Evolutionary conservation across 1,140 invertebrate genomes (phyloP).

Genomic region (Zaprionus ornatus): DNA sequence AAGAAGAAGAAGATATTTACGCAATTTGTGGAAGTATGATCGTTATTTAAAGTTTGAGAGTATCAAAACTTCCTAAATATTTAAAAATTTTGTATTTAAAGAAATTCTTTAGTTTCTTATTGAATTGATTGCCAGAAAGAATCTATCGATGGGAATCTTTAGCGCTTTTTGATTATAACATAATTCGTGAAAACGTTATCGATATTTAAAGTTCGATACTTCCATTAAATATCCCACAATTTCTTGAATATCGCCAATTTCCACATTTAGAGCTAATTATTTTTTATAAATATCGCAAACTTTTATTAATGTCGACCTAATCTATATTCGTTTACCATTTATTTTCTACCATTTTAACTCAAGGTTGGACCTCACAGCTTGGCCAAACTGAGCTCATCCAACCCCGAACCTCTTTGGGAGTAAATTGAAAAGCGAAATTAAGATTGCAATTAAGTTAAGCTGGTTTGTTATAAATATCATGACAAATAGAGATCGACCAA

Average conservation of each 20-base stretch:
- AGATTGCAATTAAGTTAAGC: slow-evolving; percentile 5
- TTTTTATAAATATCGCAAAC: too few relatives aligned
- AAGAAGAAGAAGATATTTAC: too few relatives aligned
- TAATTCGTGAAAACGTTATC: too few relatives aligned
- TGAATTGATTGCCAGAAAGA: neutral
- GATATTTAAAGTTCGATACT: neutral
- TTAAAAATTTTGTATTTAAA: too few relatives aligned
- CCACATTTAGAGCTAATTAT: neutral
- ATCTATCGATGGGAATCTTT: neutral
- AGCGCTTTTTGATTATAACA: too few relatives aligned
- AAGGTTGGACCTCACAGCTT: neutral
- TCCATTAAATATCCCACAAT: neutral
- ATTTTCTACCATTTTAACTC: neutral
- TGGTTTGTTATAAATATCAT: neutral
- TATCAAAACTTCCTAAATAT: too few relatives aligned
- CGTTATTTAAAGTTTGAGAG: too few relatives aligned
- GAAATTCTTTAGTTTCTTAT: neutral
- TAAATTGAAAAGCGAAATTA: slow-evolving; percentile 1
- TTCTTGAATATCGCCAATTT: neutral
- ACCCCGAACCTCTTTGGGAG: neutral
- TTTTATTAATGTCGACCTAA: neutral
- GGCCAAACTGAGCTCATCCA: neutral
- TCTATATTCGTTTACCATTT: neutral
- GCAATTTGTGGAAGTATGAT: too few relatives aligned
- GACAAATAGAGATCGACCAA: neutral